Conservation (phyloP, 2,797 vertebrate genomes). For the Spinus olivaceus region DNA sequence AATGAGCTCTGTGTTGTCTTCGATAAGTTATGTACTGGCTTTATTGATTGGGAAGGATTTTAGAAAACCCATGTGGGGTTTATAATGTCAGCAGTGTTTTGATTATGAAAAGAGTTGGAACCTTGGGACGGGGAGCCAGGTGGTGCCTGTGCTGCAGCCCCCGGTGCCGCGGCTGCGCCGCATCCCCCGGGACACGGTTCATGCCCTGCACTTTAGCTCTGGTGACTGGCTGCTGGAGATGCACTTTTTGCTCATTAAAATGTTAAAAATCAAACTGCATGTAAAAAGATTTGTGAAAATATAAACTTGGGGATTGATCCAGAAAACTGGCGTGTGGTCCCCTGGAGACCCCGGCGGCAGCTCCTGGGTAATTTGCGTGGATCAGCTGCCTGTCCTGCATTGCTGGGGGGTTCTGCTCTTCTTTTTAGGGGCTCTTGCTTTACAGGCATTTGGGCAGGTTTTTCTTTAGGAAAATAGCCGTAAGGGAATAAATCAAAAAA, state of each 20-base stretch:
- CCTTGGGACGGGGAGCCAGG: conserved; percentile 81
- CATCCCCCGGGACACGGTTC: conserved; percentile 78
- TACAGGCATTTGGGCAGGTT: background rate
- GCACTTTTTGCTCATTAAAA: conserved; percentile 77
- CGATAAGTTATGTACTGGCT: conserved; percentile 84
- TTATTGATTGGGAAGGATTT: conserved; percentile 88
- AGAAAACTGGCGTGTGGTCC: conserved; percentile 27
- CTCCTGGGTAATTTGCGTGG: conserved; percentile 58
- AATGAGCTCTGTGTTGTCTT: conserved; percentile 85
- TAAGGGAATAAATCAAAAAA: background rate
- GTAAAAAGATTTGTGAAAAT: conserved; percentile 71
- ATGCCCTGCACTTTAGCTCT: conserved; percentile 81
- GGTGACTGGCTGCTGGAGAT: conserved; percentile 68
- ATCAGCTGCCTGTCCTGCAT: conserved; percentile 51
- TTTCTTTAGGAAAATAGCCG: conserved; percentile 16
- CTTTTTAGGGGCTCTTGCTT: background rate
- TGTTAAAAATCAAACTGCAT: conserved; percentile 77
- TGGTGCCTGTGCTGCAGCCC: conserved; percentile 87
- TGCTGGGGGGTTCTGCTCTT: background rate
- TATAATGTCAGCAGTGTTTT: conserved; percentile 89
- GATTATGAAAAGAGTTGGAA: conserved; percentile 78
- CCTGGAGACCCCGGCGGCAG: conserved; percentile 8
- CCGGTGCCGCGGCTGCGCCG: conserved; percentile 83
- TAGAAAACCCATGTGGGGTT: conserved; percentile 85
- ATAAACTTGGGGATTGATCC: conserved; percentile 75